Evolutionary conservation across 2,888 invertebrate species (phyloP).

Genomic region (Chymomyza procnemis): DNA sequence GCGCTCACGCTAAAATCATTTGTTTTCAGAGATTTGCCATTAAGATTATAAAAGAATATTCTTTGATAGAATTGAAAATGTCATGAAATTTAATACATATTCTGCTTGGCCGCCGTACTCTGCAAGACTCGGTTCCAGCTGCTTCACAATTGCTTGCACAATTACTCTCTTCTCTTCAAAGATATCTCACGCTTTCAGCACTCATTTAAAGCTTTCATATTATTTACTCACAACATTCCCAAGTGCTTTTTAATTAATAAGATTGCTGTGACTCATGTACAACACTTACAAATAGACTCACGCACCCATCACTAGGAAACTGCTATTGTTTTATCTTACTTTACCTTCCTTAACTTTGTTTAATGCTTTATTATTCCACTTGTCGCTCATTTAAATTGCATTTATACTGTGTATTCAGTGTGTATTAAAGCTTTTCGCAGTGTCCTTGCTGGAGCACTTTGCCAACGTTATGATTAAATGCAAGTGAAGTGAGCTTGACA

Average conservation of each 20-base stretch:
- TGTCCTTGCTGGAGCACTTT: not conserved
- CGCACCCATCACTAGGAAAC: not conserved
- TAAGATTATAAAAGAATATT: too few relatives aligned
- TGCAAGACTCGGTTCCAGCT: too few relatives aligned
- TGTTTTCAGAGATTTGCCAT: too few relatives aligned
- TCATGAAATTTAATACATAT: too few relatives aligned
- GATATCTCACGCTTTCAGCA: too few relatives aligned
- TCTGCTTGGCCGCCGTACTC: too few relatives aligned
- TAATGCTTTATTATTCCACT: slow-evolving; percentile 55
- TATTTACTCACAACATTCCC: not conserved
- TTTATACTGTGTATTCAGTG: slow-evolving; percentile 16
- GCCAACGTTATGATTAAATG: not conserved
- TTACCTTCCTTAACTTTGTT: slow-evolving; percentile 51
- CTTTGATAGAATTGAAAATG: too few relatives aligned
- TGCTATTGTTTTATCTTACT: not conserved
- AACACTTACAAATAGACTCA: not conserved
- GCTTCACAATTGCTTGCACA: too few relatives aligned
- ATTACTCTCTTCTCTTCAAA: too few relatives aligned
- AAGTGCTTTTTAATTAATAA: not conserved
- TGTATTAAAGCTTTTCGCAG: not conserved
- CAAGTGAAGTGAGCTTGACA: not conserved
- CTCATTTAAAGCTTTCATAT: too few relatives aligned
- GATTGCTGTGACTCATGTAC: too few relatives aligned
- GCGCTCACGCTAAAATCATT: too few relatives aligned
- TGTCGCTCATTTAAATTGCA: slow-evolving; percentile 62